Base-by-base conservation (phyloP, 2,888 invertebrate genomes). In the Nymphalis c-album region DNA sequence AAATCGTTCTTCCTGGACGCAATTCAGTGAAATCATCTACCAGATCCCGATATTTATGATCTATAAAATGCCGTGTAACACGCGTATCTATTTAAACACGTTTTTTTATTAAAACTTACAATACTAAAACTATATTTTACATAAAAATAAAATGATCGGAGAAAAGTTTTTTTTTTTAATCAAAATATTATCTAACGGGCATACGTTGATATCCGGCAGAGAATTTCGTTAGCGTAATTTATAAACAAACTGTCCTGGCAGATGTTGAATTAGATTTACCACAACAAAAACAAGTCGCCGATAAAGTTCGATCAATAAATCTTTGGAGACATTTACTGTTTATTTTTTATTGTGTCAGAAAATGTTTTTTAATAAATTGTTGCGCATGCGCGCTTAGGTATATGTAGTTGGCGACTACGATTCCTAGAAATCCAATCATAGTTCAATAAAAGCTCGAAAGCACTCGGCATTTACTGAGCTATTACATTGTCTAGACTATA, bases 11-110 rank as follows among this genome's bases (percentile, higher is more conserved):
- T 76, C 78, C 76, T 74, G 76, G 73, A 77, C 77, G 78, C 76
- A 75, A 72, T 72, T 50, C 50, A 3, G 73, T 75, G 75, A 80
- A 80, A 78, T 77, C 69, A 80, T 77, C 80, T 81, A 84, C 81
- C 85, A 85, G 85, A 84, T 76, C 81, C 26, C 85, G 80, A 90
- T 90, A 88, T 90, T 90, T 87, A 91, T 86, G 84, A 80, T 82
- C 81, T 80, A 88, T 90, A 90, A 90, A 91, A 85, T 76, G 70
- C 76, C 76, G 77, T 80, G 76, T 78, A 79, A 78, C 79, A 72
- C 70, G 77, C 71, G 70, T 73, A 78, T 81, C 80, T 84, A 80
- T 83, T 83, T 22, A 81, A 73, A 78, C 51, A 8, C 35, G 51
- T 22, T 22, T 74, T 80, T 82, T 81, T 80, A 73, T 71, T 69